Conservation (phyloP, 2,113 vertebrate genomes). For the Rhinoderma darwinii region DNA sequence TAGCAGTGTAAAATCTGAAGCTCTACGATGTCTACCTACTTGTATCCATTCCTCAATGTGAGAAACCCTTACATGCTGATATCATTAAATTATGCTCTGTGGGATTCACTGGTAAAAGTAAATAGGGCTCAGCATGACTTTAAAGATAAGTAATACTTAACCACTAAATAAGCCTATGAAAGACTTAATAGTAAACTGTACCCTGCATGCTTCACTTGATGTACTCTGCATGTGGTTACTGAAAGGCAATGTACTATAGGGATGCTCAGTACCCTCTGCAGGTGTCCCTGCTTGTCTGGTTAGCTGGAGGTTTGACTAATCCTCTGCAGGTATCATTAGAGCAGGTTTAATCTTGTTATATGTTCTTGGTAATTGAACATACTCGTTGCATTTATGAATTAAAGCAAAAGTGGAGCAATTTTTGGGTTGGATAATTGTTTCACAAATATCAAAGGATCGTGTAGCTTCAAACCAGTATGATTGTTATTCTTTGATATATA, state of each 20-base stretch:
- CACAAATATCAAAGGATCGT: conserved; percentile 33
- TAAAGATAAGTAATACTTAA: conserved; percentile 37
- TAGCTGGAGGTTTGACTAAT: conserved; percentile 35
- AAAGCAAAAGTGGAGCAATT: conserved; percentile 32
- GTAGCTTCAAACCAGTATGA: not conserved
- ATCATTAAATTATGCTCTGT: conserved; percentile 30
- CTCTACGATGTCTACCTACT: not conserved
- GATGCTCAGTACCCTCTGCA: not conserved
- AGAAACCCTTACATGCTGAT: conserved; percentile 39
- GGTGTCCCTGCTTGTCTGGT: conserved; percentile 36
- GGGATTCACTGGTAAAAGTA: conserved; percentile 24
- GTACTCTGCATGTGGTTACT: conserved; percentile 12
- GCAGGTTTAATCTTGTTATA: conserved; percentile 55
- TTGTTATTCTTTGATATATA: conserved; percentile 26
- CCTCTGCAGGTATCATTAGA: conserved; percentile 47
- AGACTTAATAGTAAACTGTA: conserved; percentile 47
- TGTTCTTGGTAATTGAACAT: conserved; percentile 14
- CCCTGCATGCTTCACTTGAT: conserved; percentile 20
- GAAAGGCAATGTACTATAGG: not conserved
- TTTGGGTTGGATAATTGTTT: conserved; percentile 37
- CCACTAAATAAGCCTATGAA: conserved; percentile 45
- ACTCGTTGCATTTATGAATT: conserved; percentile 18
- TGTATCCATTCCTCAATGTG: conserved; percentile 35
- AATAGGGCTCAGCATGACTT: conserved; percentile 42
- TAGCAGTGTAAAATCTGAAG: not conserved